A percentile compares a stretch with the other conserved stretches of the same genome.
Evolutionary conservation across 2,113 vertebrate genomes (phyloP).

Genomic region (Thunnus thynnus): DNA sequence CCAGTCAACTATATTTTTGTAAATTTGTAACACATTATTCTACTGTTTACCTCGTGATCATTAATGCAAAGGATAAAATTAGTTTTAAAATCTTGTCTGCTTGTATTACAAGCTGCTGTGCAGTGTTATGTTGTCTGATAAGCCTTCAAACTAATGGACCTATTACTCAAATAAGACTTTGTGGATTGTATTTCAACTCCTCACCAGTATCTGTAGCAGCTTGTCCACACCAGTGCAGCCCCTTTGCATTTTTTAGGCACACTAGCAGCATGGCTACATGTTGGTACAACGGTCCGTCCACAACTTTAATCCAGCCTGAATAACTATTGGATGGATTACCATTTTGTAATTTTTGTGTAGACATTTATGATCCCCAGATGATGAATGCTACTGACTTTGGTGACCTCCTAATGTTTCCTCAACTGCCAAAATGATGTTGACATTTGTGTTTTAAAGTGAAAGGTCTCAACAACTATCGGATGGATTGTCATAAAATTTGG

Average conservation of each 20-base stretch:
- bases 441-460: too few species aligned
- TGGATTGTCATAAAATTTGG: conserved; percentile 1
- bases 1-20: not conserved
- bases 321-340: too few species aligned
- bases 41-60: not conserved
- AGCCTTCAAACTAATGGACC: not conserved
- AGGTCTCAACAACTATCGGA: not conserved
- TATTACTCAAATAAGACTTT: not conserved
- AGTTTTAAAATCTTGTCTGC: not conserved
- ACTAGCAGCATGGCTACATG: too few species aligned
- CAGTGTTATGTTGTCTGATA: conserved; percentile 12
- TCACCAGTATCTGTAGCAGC: not conserved
- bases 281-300: too few species aligned
- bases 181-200: not conserved
- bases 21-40: too few species aligned
- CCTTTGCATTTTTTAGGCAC: not conserved
- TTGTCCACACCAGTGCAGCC: not conserved
- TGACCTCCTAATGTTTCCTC: not conserved
- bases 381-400: not conserved
- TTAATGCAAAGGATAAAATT: too few species aligned
- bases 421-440: too few species aligned
- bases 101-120: not conserved
- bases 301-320: too few species aligned
- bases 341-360: not conserved
- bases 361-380: not conserved